Evolutionary conservation across 2,113 vertebrate genomes (phyloP), one percentile per base, ranked within the genome.

Genomic region (Neofelis nebulosa): DNA sequence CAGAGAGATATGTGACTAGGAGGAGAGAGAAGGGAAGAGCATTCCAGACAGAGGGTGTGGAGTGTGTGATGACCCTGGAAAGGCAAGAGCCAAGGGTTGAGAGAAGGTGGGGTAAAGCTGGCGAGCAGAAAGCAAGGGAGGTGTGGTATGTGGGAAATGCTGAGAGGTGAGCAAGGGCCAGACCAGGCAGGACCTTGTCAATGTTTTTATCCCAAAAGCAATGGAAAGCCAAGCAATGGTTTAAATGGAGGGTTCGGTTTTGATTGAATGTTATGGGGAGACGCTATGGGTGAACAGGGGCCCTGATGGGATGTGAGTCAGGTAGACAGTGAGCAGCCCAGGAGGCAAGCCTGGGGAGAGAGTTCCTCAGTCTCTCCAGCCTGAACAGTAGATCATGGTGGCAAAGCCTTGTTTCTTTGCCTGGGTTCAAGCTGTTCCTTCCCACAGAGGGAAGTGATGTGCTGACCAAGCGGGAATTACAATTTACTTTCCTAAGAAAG

Each of bases 331-430:
- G 12, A 0, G 23, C 13, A 36, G 29, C n/a, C 5, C 13, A 36
- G 63, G 52, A 38, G 27, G 18, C 57, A 8, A n/a, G 14, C 6
- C 1, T 15, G 7, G 50, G 25, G 12, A 66, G 11, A 45, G 33
- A 41, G 23, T 1, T 0, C 4, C 50, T 36, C 4, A 5, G 6
- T 25, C 4, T 38, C 23, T 68, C 52, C 10, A 36, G 61, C 65
- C 8, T 19, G 21, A 38, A 12, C 8, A 14, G 7, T 0, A 2
- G 50, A 7, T 45, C 36, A 19, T 2, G 25, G 7, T 3, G 25
- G 45, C 4, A 31, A 50, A 71, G 29, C 3, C 21, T 41, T 29
- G 15, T 23, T 80, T 63, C 57, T 52, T 41, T 78, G n/a, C n/a
- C 63, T 21, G 79, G 21, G 15, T n/a, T 83, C 52, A 13, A 36